Conservation (phyloP, 2,797 vertebrate species). For the Thalassophryne amazonica region DNA sequence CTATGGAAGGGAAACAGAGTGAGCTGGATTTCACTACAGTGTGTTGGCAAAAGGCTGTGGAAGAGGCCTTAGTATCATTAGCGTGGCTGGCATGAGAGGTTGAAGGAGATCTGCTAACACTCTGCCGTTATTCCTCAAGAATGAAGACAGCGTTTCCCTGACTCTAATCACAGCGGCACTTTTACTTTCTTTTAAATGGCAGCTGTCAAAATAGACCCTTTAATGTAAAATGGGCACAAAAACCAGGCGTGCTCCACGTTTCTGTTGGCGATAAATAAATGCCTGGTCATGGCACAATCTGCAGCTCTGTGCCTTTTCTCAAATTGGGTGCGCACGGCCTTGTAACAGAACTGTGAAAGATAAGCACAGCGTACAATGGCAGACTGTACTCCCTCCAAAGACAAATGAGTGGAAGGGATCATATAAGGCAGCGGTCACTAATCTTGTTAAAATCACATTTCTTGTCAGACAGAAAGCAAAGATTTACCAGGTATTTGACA, state of each 20-base stretch:
- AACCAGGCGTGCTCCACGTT: constrained; percentile 36
- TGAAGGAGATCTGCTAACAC: constrained; percentile 72
- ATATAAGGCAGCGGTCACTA: no score
- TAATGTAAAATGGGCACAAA: constrained; percentile 42
- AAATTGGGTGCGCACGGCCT: constrained; percentile 40
- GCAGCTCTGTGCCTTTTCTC: constrained; percentile 29
- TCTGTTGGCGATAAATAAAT: constrained; percentile 43
- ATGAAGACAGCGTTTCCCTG: constrained; percentile 58
- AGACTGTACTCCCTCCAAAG: no score
- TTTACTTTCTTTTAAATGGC: constrained; percentile 70
- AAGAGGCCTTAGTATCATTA: constrained; percentile 75
- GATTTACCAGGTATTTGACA: no score
- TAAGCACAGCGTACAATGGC: not conserved
- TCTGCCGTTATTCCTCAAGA: constrained; percentile 64
- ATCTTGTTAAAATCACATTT: no score
- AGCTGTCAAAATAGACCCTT: constrained; percentile 75
- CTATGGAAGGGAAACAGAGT: constrained; percentile 55
- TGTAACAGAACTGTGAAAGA: constrained; percentile 29
- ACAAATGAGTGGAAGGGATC: no score
- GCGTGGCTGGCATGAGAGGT: constrained; percentile 66
- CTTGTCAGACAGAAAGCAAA: no score
- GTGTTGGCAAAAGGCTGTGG: constrained; percentile 66
- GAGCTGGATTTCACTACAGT: constrained; percentile 50
- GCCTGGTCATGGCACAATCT: constrained; percentile 38
- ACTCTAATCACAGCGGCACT: constrained; percentile 65